These are phyloP conservation scores for Ramphastos sulfuratus DNA, from an alignment of 2,113 vertebrate genomes.

Conservation along the genomic window DNA sequence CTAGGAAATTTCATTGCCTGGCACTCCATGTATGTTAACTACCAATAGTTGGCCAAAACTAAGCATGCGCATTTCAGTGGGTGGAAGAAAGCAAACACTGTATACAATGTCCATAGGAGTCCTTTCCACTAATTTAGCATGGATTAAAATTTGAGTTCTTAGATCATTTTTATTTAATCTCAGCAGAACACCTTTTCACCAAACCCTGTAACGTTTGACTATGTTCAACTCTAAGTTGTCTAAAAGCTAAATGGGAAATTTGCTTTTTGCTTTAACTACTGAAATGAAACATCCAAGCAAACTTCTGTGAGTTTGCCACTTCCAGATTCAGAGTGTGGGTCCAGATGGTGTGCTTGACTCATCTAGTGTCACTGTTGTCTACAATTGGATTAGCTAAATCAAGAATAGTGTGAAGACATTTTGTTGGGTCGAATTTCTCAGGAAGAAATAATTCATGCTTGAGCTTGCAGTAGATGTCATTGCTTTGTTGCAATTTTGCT, in stretches of 20 bases:
- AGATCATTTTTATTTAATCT: neutral
- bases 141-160: neutral
- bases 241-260: neutral
- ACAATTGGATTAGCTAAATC: conserved; percentile 56
- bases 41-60: neutral
- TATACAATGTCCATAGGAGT: neutral
- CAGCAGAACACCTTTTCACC: neutral
- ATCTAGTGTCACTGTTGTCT: conserved; percentile 43
- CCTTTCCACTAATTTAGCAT: neutral
- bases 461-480: neutral
- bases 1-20: neutral
- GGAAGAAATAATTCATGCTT: neutral
- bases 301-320: conserved; percentile 31
- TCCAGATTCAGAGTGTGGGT: conserved; percentile 21
- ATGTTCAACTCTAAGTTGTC: neutral
- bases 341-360: conserved; percentile 54
- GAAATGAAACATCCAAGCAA: conserved; percentile 27
- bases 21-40: neutral
- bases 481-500: neutral
- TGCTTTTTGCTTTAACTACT: conserved; percentile 14
- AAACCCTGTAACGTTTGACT: neutral
- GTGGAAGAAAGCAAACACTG: neutral
- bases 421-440: neutral
- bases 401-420: conserved; percentile 13
- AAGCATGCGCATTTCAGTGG: neutral